Percentiles rank a stretch among this genome's conserved stretches.
phyloP scores from a whole-genome alignment of 2,888 invertebrate genomes.

The Pegoplata infirma region DNA sequence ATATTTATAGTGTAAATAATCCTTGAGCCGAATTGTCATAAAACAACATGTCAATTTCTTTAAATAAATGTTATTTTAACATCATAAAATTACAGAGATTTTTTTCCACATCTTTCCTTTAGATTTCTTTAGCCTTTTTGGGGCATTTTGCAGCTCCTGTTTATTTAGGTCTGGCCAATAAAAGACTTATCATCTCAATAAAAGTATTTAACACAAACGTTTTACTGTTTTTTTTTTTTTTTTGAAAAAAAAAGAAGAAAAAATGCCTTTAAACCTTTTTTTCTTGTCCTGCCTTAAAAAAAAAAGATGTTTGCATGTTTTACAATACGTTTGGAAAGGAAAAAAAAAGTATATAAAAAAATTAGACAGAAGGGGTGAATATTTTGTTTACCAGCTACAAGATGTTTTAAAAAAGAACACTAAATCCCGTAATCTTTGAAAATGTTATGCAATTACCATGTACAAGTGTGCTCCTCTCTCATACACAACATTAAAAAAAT shows the following conservation, averaged over 20 bases:
- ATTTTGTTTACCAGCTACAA: constrained; percentile 26
- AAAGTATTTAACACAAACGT: constrained; percentile 77
- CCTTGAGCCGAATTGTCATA: constrained; percentile 56
- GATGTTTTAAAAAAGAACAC: constrained; percentile 65
- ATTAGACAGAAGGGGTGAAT: constrained; percentile 1
- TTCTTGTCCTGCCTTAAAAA: constrained; percentile 21
- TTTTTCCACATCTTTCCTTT: constrained; percentile 19
- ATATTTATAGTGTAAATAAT: constrained; percentile 52
- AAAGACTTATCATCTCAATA: constrained; percentile 77
- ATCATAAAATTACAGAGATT: constrained; percentile 59
- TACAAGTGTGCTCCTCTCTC: constrained; percentile 62
- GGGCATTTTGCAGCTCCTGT: constrained; percentile 25
- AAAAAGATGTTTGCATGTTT: constrained; percentile 48
- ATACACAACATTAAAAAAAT: constrained; percentile 64
- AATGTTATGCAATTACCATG: constrained; percentile 76
- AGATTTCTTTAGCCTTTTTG: constrained; percentile 35
- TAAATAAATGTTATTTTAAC: constrained; percentile 63
- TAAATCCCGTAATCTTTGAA: constrained; percentile 76
- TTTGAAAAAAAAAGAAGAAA: too few relatives aligned
- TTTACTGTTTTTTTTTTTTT: constrained; percentile 72
- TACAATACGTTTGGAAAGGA: constrained; percentile 30
- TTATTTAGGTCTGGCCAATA: constrained; percentile 64
- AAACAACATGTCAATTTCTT: constrained; percentile 64
- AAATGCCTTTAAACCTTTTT: constrained; percentile 64
- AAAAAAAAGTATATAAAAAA: too few relatives aligned